phyloP scores from a whole-genome alignment of 64 coral and sea anemone species.

The Pocillopora verrucosa region DNA sequence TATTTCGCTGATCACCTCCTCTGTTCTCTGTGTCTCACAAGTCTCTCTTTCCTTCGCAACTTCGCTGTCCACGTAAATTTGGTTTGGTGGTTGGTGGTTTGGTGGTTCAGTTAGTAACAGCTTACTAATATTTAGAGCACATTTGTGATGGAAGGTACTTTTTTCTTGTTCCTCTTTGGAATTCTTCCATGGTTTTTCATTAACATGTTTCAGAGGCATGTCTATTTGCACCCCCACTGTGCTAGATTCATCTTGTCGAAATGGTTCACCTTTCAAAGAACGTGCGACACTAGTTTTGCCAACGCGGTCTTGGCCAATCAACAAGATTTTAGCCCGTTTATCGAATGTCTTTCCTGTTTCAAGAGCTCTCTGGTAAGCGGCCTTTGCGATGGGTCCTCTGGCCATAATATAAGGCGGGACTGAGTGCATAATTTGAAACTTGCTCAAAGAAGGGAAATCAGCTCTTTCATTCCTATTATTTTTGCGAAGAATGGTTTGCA shows the following conservation, averaged over 20 bases:
- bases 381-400: neutral
- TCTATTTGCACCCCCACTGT: conserved; percentile 2
- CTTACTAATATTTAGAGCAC: neutral
- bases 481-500: no score
- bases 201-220: neutral
- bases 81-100: no score
- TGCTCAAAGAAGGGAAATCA: no score
- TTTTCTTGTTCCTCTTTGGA: conserved; percentile 11
- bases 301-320: conserved; percentile 44
- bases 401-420: neutral
- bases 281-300: conserved; percentile 48
- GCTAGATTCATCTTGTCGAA: neutral
- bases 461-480: no score
- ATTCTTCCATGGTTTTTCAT: neutral
- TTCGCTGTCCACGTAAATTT: neutral
- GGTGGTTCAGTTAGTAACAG: neutral
- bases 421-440: no score
- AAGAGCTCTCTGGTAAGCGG: conserved; percentile 45
- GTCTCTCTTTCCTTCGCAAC: no score
- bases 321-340: conserved; percentile 25
- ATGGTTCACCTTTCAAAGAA: conserved; percentile 15
- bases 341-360: conserved; percentile 20
- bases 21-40: no score
- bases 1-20: no score
- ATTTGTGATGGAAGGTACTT: conserved; percentile 23